phyloP scores from a whole-genome alignment of 2,888 invertebrate species.

The Drosophila pseudotakahashii region DNA sequence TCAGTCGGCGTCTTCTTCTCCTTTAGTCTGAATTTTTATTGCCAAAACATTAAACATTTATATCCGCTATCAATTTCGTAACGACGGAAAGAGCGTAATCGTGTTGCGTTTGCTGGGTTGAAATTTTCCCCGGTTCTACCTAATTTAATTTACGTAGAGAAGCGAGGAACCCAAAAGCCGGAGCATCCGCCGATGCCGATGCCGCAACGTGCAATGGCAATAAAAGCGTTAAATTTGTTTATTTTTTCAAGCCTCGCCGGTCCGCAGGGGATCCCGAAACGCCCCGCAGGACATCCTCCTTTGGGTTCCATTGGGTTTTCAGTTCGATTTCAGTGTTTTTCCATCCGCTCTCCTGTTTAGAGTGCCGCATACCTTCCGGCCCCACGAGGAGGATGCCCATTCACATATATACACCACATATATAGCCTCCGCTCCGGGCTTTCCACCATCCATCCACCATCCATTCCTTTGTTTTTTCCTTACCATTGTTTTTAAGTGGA shows the following conservation, averaged over 20 bases:
- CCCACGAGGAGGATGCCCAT: slow-evolving; percentile 45
- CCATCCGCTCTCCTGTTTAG: slow-evolving; percentile 49
- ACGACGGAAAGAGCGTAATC: slow-evolving; percentile 70
- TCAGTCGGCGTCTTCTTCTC: slow-evolving; percentile 50
- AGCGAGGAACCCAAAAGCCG: slow-evolving; percentile 18
- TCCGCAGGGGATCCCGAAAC: slow-evolving; percentile 25
- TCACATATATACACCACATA: not conserved
- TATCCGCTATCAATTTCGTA: slow-evolving; percentile 77
- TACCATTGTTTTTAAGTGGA: slow-evolving; percentile 75
- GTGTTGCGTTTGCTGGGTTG: slow-evolving; percentile 26
- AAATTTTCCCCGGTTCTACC: slow-evolving; percentile 65
- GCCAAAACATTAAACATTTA: slow-evolving; percentile 80
- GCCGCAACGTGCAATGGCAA: slow-evolving; percentile 72
- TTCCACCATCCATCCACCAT: not conserved
- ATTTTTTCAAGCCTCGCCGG: slow-evolving; percentile 57
- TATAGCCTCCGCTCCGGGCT: slow-evolving; percentile 1
- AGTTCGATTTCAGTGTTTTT: slow-evolving; percentile 59
- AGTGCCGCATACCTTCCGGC: slow-evolving; percentile 60
- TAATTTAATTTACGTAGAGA: slow-evolving; percentile 77
- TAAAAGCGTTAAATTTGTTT: slow-evolving; percentile 79
- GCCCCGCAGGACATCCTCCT: slow-evolving; percentile 6
- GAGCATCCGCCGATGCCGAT: slow-evolving; percentile 12
- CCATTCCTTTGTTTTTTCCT: slow-evolving; percentile 66
- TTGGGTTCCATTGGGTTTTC: slow-evolving; percentile 32
- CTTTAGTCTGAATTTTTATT: slow-evolving; percentile 67